phyloP scores from a whole-genome alignment of 2,113 vertebrate genomes.

The Sardina pilchardus region DNA sequence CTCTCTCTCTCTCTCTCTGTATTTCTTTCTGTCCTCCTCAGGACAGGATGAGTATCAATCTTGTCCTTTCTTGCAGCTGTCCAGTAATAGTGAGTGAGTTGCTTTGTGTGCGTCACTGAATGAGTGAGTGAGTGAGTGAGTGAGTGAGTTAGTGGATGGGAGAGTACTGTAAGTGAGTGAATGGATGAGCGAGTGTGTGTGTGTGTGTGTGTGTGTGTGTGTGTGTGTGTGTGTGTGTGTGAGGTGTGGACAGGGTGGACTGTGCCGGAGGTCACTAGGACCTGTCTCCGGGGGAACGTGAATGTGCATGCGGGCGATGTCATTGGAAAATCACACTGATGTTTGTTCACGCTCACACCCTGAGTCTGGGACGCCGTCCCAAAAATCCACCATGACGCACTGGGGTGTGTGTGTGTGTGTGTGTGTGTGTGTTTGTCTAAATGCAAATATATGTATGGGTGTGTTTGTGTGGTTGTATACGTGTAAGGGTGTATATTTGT shows the following conservation, averaged over 20 bases:
- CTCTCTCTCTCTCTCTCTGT: too few species aligned
- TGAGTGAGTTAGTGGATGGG: background rate
- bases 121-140: background rate
- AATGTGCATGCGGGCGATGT: background rate
- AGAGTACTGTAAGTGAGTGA: background rate
- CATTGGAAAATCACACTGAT: background rate
- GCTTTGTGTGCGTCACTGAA: background rate
- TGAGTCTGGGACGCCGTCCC: background rate
- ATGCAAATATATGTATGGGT: background rate
- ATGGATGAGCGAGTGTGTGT: background rate
- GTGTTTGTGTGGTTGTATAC: background rate
- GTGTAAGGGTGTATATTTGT: background rate
- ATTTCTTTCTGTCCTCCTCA: background rate
- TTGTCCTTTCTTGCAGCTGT: background rate
- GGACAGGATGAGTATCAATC: background rate
- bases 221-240: background rate
- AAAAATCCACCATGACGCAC: background rate
- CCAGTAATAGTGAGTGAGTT: background rate
- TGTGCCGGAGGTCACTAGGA: background rate
- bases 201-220: background rate
- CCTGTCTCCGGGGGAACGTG: background rate
- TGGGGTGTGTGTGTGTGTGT: background rate
- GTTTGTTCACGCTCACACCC: conserved; percentile 6
- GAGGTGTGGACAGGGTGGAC: background rate
- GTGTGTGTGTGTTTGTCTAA: background rate